A percentile compares a stretch with the other conserved stretches of the same genome.
Evolutionary conservation across 1,140 invertebrate species (phyloP).

Genomic region (Bacillus rossius): DNA sequence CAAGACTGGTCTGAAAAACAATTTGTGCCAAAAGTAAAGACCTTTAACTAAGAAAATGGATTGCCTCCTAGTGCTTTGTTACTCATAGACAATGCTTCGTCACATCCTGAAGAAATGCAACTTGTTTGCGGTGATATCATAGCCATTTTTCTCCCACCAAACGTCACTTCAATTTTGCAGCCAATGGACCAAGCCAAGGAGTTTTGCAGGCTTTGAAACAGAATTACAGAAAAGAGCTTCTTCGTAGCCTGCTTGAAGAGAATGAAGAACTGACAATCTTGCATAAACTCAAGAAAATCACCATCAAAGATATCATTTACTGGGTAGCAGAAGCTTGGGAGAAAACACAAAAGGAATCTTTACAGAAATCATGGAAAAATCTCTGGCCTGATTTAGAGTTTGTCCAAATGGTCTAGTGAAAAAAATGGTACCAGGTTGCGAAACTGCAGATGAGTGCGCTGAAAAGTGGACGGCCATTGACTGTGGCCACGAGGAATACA

Average conservation of each 20-base stretch:
- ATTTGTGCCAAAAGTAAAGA: slow-evolving; percentile 31
- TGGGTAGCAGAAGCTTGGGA: slow-evolving; percentile 33
- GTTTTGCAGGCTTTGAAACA: slow-evolving; percentile 14
- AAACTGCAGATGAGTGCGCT: not conserved
- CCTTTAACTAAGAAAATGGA: slow-evolving; percentile 15
- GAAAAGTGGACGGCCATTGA: not conserved
- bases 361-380: slow-evolving; percentile 33
- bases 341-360: slow-evolving; percentile 24
- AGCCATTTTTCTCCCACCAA: slow-evolving; percentile 40
- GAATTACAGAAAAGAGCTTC: slow-evolving; percentile 6
- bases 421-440: not conserved
- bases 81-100: slow-evolving; percentile 19
- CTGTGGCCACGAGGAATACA: not conserved
- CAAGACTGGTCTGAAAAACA: slow-evolving; percentile 34
- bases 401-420: not conserved
- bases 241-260: slow-evolving; percentile 1
- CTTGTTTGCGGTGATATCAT: slow-evolving; percentile 23
- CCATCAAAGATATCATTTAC: slow-evolving; percentile 30
- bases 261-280: not conserved
- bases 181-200: slow-evolving; percentile 39
- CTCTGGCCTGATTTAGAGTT: slow-evolving; percentile 9
- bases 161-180: slow-evolving; percentile 38
- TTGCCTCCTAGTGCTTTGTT: slow-evolving; percentile 20
- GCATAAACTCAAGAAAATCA: slow-evolving; percentile 25
- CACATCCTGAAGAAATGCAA: slow-evolving; percentile 11